Percentiles rank a stretch among this genome's conserved stretches.
Conservation (phyloP, 2,888 invertebrate genomes). For the Drosophila kuntzei region DNA sequence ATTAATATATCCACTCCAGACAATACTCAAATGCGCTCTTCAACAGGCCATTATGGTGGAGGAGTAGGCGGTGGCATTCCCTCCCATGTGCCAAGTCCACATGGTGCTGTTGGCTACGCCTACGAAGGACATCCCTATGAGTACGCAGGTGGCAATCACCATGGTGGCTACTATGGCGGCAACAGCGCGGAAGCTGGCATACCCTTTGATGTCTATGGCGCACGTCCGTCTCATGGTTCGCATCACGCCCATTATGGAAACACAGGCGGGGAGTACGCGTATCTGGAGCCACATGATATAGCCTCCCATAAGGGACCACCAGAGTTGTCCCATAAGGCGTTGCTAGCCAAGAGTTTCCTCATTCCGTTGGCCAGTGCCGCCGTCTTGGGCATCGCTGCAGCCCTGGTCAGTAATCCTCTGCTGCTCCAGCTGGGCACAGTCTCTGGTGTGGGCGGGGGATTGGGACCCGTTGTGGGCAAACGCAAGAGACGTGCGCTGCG, state of each 20-base stretch:
- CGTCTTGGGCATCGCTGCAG: slow-evolving; percentile 92
- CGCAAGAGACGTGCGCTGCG: slow-evolving; percentile 73
- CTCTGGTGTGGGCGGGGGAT: slow-evolving; percentile 87
- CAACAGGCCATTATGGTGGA: slow-evolving; percentile 73
- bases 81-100: slow-evolving; percentile 43
- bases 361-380: slow-evolving; percentile 92
- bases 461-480: slow-evolving; percentile 78
- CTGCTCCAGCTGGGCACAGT: slow-evolving; percentile 92
- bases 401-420: slow-evolving; percentile 91
- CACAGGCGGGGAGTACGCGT: slow-evolving; percentile 77
- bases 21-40: background rate
- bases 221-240: slow-evolving; percentile 52
- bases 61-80: slow-evolving; percentile 31
- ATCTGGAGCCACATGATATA: slow-evolving; percentile 65
- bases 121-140: slow-evolving; percentile 74
- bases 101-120: slow-evolving; percentile 52
- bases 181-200: slow-evolving; percentile 71
- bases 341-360: slow-evolving; percentile 87
- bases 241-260: slow-evolving; percentile 68
- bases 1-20: background rate
- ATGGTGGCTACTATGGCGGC: slow-evolving; percentile 66
- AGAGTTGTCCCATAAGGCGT: slow-evolving; percentile 80
- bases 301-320: slow-evolving; percentile 73
- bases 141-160: slow-evolving; percentile 67
- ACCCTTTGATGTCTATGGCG: slow-evolving; percentile 83